Evolutionary conservation across 2,113 vertebrate species (phyloP), one percentile per base, ranked within the genome.

Genomic region (Aldabrachelys gigantea): DNA sequence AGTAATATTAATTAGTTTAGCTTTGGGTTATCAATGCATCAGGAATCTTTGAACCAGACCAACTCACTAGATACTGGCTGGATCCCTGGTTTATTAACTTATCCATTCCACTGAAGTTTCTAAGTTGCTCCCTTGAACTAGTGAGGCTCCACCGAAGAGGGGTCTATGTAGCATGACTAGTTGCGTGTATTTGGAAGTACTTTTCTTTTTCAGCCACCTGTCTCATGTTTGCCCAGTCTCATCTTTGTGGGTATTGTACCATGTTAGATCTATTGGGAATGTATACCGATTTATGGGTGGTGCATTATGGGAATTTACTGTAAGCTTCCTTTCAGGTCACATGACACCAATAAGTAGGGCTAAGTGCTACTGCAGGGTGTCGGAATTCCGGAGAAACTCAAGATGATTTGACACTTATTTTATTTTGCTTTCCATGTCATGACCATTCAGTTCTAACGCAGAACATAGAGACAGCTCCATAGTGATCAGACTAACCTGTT

Each of bases 1-100:
- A 92, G 89, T 95, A 95, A 91, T 0, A 62, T 41, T 95, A 91
- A 94, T 96, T 89, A 80, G 62, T 91, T 95, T 65, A 96, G 78
- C 85, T 92, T 82, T 96, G 92, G 92, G 94, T 97, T 94, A 97
- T 31, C 84, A 92, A 69, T 75, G 76, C 81, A 27, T 75, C 85
- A 65, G 89, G 87, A 97, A 82, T 52, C 21, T 5, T 11, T 88
- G 87, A 86, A 87, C 78, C 84, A 94, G 80, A 0, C 12, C 76
- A 87, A 89, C 54, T 80, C 80, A 10, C 56, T 57, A 57, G 56
- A 57, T 24, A 25, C 50, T 90, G 1, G 72, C 80, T 94, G 84
- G 79, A 12, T 1, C 0, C 3, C 41, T 92, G 56, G n/a, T 80
- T 44, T 84, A 86, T 79, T n/a, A 79, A 83, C 3, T 2, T 81